Conservation (phyloP, 1,140 invertebrate genomes). For the Drosophila novamexicana region DNA sequence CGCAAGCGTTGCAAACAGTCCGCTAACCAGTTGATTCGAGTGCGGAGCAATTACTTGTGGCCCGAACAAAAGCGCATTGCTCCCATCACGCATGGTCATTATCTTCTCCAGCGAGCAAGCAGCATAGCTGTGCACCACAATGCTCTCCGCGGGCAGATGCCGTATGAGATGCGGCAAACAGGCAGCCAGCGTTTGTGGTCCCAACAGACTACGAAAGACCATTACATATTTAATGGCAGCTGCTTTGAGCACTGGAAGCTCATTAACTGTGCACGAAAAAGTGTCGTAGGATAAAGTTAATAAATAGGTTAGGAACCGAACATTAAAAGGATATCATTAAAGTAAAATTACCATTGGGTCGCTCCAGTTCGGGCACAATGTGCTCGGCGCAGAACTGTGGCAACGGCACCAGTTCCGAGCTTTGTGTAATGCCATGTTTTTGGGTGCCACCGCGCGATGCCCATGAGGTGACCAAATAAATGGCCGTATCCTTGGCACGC, state of each 20-base stretch:
- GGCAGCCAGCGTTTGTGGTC: conserved; percentile 90
- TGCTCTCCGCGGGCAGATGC: conserved; percentile 89
- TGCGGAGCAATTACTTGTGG: conserved; percentile 86
- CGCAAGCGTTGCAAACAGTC: conserved; percentile 91
- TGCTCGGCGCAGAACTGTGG: conserved; percentile 94
- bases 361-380: conserved; percentile 93
- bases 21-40: conserved; percentile 88
- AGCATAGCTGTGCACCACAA: conserved; percentile 97
- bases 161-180: conserved; percentile 91
- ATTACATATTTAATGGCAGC: conserved; percentile 98
- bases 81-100: conserved; percentile 88
- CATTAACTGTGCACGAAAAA: conserved; percentile 88
- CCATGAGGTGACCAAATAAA: conserved; percentile 97
- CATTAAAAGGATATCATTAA: too few species aligned
- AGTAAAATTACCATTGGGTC: conserved; percentile 86
- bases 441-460: conserved; percentile 96
- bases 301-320: too few species aligned
- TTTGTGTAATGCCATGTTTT: conserved; percentile 95
- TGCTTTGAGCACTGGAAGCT: conserved; percentile 95
- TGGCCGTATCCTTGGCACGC: conserved; percentile 97
- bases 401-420: conserved; percentile 94
- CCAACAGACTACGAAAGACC: conserved; percentile 96
- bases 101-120: conserved; percentile 96
- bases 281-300: neutral
- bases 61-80: conserved; percentile 84